A percentile compares a stretch with the other conserved stretches of the same genome.
Evolutionary conservation across 2,113 vertebrate species (phyloP).

Genomic region (Zingel zingel): DNA sequence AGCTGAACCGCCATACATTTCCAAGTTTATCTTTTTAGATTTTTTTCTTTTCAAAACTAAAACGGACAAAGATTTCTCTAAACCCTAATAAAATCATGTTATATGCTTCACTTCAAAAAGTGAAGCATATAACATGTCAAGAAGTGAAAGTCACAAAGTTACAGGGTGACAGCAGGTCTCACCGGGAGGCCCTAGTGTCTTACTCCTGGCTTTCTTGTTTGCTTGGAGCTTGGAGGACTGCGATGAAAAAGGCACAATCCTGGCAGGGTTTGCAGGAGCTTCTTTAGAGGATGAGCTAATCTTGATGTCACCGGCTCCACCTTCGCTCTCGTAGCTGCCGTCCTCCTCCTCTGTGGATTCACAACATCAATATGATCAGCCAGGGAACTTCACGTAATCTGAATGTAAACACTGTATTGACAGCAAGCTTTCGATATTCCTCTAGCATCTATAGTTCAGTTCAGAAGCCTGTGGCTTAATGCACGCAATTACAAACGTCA

Average conservation of each 20-base stretch:
- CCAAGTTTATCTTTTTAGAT: background rate
- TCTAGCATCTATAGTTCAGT: constrained; percentile 1
- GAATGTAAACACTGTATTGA: constrained; percentile 54
- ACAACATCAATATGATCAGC: constrained; percentile 50
- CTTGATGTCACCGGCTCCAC: constrained; percentile 80
- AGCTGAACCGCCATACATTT: background rate
- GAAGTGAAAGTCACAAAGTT: background rate
- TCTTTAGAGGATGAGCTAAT: constrained; percentile 81
- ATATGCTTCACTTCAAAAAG: background rate
- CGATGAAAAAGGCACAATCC: constrained; percentile 86
- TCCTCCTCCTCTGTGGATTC: constrained; percentile 85
- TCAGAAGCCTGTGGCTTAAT: constrained; percentile 25
- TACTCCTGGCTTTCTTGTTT: constrained; percentile 91
- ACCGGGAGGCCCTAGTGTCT: constrained; percentile 88
- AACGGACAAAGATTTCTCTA: background rate
- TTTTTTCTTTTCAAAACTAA: background rate
- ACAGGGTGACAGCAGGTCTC: constrained; percentile 45
- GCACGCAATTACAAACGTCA: background rate
- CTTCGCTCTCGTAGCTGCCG: constrained; percentile 88
- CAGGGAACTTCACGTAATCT: constrained; percentile 43
- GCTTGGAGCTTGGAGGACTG: constrained; percentile 90
- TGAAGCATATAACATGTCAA: background rate
- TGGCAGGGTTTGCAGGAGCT: constrained; percentile 64
- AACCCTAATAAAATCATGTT: background rate
- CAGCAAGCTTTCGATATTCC: constrained; percentile 45